These are phyloP conservation scores for Pandemis corylana DNA, from an alignment of 2,888 invertebrate genomes.

Conservation along the genomic window DNA sequence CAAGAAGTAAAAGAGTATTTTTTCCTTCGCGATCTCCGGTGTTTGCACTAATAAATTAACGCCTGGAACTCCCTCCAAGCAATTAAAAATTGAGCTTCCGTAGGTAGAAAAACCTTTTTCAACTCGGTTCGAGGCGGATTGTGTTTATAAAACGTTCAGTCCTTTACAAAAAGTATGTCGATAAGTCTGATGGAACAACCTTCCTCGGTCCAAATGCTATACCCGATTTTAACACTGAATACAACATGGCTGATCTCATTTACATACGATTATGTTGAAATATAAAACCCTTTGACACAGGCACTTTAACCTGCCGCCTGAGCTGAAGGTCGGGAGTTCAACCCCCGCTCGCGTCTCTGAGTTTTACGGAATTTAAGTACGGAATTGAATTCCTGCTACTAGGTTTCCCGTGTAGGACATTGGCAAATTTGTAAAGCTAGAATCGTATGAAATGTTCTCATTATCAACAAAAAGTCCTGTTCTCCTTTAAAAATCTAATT, in stretches of 20 bases:
- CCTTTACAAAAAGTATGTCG: conserved; percentile 31
- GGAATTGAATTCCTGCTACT: not conserved
- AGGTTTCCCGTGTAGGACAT: not conserved
- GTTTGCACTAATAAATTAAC: conserved; percentile 56
- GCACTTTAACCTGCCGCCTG: not conserved
- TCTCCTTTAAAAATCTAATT: too few species aligned
- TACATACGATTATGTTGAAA: not conserved
- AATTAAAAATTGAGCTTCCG: conserved; percentile 57
- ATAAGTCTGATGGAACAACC: conserved; percentile 20
- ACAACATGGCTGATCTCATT: not conserved
- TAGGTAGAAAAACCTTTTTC: conserved; percentile 47
- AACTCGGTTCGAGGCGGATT: conserved; percentile 22
- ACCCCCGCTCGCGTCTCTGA: not conserved
- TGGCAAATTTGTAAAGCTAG: not conserved
- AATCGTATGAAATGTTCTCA: too few species aligned
- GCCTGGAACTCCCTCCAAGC: conserved; percentile 49
- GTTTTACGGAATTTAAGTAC: not conserved
- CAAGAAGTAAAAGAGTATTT: conserved; percentile 49
- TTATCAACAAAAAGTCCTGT: too few species aligned
- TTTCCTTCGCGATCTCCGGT: conserved; percentile 46
- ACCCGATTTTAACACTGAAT: not conserved
- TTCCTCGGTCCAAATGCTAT: not conserved
- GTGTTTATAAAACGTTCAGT: conserved; percentile 38
- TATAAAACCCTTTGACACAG: not conserved
- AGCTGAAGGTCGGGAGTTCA: not conserved